phyloP scores from a whole-genome alignment of 2,113 vertebrate species.

The Castor canadensis region DNA sequence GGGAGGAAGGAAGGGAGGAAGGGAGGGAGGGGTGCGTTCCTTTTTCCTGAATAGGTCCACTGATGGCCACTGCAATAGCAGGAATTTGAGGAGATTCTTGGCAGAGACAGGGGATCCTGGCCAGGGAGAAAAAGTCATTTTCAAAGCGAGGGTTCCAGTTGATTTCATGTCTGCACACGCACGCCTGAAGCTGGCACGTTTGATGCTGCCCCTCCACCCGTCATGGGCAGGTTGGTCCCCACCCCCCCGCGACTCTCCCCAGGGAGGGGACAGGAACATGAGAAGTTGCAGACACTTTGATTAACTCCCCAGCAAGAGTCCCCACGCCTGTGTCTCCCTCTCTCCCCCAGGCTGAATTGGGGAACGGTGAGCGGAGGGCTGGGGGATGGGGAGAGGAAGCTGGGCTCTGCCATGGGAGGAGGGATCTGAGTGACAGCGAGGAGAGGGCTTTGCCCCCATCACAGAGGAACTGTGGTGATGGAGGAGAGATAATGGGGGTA shows the following conservation, averaged over 20 bases:
- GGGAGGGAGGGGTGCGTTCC: background rate
- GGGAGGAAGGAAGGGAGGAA: background rate
- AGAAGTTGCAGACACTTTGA: slow-evolving; percentile 80
- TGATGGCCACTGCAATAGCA: background rate
- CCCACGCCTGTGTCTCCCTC: slow-evolving; percentile 47
- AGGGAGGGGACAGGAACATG: slow-evolving; percentile 60
- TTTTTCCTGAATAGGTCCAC: background rate
- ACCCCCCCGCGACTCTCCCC: slow-evolving; percentile 9
- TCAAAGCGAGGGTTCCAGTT: slow-evolving; percentile 69
- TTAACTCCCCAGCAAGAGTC: slow-evolving; percentile 83
- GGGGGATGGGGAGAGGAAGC: background rate
- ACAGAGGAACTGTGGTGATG: background rate
- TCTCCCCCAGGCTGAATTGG: slow-evolving; percentile 49
- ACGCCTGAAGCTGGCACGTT: slow-evolving; percentile 76
- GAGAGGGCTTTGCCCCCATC: background rate
- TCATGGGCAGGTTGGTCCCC: slow-evolving; percentile 58
- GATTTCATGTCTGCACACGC: slow-evolving; percentile 82
- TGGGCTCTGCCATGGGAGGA: background rate
- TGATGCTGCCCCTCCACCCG: slow-evolving; percentile 49
- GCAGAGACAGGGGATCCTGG: background rate
- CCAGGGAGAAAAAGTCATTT: slow-evolving; percentile 75
- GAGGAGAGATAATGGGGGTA: accelerated
- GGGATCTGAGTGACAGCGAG: background rate
- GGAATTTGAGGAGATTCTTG: slow-evolving; percentile 40
- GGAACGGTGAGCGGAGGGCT: background rate